These are phyloP conservation scores for Platyscapa corneri DNA, from an alignment of 1,140 invertebrate genomes.

Conservation along the genomic window DNA sequence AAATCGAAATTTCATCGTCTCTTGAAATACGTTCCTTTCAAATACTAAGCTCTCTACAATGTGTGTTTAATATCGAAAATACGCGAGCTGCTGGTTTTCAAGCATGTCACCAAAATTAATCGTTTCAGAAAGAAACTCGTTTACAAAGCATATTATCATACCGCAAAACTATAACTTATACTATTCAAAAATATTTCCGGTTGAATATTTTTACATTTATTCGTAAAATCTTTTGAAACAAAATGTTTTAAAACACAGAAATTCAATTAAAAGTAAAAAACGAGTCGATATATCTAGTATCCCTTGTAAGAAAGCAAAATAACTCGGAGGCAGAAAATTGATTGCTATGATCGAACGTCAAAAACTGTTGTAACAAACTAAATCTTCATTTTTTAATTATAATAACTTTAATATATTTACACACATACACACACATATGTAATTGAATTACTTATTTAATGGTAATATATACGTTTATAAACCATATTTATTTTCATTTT, in stretches of 20 bases:
- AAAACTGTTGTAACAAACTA: neutral
- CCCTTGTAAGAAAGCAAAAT: too few species aligned
- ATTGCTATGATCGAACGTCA: neutral
- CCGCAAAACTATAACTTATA: neutral
- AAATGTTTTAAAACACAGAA: too few species aligned
- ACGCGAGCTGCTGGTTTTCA: neutral
- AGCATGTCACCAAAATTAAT: constrained; percentile 25
- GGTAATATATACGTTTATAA: too few species aligned
- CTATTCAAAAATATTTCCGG: neutral
- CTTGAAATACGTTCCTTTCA: constrained; percentile 20
- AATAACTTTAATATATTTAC: too few species aligned
- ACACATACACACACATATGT: too few species aligned
- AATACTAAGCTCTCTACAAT: constrained; percentile 14
- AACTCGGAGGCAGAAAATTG: too few species aligned
- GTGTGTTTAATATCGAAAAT: constrained; percentile 1
- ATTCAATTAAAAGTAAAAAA: too few species aligned
- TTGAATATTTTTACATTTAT: neutral
- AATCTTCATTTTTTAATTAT: too few species aligned
- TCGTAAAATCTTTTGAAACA: neutral
- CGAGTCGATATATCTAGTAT: too few species aligned
- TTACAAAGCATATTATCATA: constrained; percentile 4
- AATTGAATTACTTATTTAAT: too few species aligned
- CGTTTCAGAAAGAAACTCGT: constrained; percentile 14
- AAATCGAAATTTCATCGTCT: constrained; percentile 33
- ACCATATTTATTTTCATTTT: neutral